phyloP scores from a whole-genome alignment of 37 sponge, comb jelly and placozoan species.

The Haliclona indistincta region DNA sequence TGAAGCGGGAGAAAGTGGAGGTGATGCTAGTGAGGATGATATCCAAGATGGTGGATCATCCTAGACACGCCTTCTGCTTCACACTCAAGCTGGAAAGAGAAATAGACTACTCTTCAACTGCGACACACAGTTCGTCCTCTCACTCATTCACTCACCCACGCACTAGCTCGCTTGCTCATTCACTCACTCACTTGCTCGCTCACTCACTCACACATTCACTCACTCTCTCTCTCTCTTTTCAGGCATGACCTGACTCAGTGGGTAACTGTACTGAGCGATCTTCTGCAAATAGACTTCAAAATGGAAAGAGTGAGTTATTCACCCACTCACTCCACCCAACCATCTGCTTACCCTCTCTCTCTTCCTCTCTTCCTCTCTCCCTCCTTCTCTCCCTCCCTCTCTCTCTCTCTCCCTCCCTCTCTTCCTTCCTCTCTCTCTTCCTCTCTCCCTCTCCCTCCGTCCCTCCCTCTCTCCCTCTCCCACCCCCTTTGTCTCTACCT shows the following conservation, averaged over 20 bases:
- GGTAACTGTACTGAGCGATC: conserved; percentile 1
- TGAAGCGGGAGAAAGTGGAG: conserved; percentile 55
- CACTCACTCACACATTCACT: neutral
- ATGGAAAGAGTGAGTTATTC: conserved; percentile 29
- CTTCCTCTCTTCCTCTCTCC: too few species aligned
- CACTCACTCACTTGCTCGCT: neutral
- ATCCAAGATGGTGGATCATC: conserved; percentile 51
- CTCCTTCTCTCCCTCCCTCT: too few species aligned
- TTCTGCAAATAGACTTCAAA: conserved; percentile 16
- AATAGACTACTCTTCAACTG: conserved; percentile 41
- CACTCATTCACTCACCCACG: too few species aligned
- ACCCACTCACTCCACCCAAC: neutral
- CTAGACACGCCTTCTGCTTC: conserved; percentile 63
- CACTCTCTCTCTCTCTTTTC: neutral
- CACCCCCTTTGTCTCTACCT: too few species aligned
- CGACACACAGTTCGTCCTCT: too few species aligned
- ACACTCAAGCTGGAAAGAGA: conserved; percentile 41
- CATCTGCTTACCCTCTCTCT: too few species aligned
- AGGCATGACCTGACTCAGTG: conserved; percentile 15
- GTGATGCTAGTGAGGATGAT: conserved; percentile 20
- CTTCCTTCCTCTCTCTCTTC: too few species aligned
- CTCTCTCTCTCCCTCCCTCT: too few species aligned
- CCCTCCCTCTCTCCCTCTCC: too few species aligned
- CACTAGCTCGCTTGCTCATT: too few species aligned
- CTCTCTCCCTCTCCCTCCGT: too few species aligned